Percentiles rank a stretch among this genome's conserved stretches.
Conservation (phyloP, 2,888 invertebrate genomes). For the Drosophila helvetica region DNA sequence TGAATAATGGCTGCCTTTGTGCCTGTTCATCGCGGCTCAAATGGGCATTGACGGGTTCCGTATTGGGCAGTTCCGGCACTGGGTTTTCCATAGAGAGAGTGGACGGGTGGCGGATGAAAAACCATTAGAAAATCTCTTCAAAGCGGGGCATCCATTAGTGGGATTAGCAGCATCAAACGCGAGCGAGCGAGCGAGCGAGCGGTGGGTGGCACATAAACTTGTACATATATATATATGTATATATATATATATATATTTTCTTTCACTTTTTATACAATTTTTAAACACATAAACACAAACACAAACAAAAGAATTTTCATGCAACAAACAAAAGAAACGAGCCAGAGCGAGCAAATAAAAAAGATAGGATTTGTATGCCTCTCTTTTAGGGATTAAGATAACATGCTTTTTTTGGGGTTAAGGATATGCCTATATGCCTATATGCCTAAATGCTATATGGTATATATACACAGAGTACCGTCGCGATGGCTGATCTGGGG, state of each 20-base stretch:
- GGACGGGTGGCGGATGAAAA: conserved; percentile 35
- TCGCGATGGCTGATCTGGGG: conserved; percentile 11
- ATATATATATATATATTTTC: not conserved
- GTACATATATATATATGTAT: not conserved
- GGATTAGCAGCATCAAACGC: conserved; percentile 58
- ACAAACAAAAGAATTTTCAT: not conserved
- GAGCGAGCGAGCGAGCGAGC: not conserved
- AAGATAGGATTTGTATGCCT: not conserved
- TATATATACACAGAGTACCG: conserved; percentile 2
- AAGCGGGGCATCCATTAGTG: conserved; percentile 70
- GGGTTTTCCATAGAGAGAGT: conserved; percentile 9
- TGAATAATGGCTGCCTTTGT: conserved; percentile 87
- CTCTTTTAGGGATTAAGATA: not conserved
- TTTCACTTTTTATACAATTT: not conserved
- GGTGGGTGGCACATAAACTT: not conserved
- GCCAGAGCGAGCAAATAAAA: not conserved
- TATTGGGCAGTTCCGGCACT: conserved; percentile 80
- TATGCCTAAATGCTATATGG: not conserved
- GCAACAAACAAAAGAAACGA: conserved; percentile 6
- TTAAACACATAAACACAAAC: not conserved
- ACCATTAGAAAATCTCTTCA: conserved; percentile 67
- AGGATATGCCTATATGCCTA: not conserved
- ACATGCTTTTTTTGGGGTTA: not conserved
- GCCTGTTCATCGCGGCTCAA: conserved; percentile 84
- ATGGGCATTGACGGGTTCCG: conserved; percentile 83